Evolutionary conservation across 1,140 invertebrate species (phyloP).

Genomic region (Anastatus disparis): DNA sequence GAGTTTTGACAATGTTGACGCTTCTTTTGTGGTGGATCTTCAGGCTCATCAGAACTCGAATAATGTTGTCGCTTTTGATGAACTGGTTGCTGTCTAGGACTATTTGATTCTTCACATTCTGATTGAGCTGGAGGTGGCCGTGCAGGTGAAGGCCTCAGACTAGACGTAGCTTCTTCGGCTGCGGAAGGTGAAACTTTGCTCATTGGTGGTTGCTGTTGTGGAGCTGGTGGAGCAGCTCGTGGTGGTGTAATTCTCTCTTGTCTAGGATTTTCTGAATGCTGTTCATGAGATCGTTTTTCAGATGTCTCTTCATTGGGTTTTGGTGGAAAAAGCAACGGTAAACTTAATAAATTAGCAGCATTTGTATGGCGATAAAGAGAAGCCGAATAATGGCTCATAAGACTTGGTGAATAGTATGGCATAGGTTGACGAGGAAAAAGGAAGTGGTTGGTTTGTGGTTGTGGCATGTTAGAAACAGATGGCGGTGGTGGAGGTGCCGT

Average conservation of each 20-base stretch:
- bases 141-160: conserved; percentile 73
- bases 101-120: conserved; percentile 44
- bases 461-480: conserved; percentile 62
- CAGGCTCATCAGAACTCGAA: conserved; percentile 67
- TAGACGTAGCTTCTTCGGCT: conserved; percentile 72
- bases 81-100: conserved; percentile 13
- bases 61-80: conserved; percentile 65
- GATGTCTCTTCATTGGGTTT: conserved; percentile 43
- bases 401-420: conserved; percentile 66
- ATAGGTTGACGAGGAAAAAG: conserved; percentile 69
- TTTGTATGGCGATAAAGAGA: conserved; percentile 72
- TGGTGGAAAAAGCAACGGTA: conserved; percentile 66
- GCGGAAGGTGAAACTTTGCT: conserved; percentile 73
- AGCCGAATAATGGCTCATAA: conserved; percentile 59
- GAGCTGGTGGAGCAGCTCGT: conserved; percentile 44
- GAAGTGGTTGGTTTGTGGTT: conserved; percentile 70
- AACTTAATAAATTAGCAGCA: conserved; percentile 52
- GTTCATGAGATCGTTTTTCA: neutral
- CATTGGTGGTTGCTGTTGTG: conserved; percentile 33
- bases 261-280: conserved; percentile 53
- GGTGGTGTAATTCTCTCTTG: conserved; percentile 66
- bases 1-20: no score
- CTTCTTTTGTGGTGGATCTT: no score
- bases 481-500: conserved; percentile 62
- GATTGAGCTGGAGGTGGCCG: conserved; percentile 58